phyloP scores from a whole-genome alignment of 2,113 vertebrate species.

The Actenoides lindsayi region DNA sequence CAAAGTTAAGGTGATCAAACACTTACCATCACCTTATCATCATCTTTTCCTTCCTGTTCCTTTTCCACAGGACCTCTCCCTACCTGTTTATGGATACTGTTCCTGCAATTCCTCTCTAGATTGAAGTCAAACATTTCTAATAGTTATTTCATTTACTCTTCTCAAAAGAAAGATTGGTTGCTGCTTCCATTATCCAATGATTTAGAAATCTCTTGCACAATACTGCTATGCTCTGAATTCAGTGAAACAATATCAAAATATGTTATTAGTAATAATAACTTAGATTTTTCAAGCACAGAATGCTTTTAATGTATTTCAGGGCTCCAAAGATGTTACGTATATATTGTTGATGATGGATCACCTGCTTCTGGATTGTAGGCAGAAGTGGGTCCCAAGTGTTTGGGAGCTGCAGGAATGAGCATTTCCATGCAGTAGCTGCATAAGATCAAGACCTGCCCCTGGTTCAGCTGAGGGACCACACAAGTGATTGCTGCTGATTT shows the following conservation, averaged over 20 bases:
- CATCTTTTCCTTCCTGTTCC: neutral
- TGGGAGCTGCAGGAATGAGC: neutral
- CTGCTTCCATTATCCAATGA: neutral
- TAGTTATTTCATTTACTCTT: neutral
- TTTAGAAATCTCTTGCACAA: neutral
- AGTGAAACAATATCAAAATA: neutral
- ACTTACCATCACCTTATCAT: neutral
- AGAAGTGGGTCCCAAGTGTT: neutral
- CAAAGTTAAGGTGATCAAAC: neutral
- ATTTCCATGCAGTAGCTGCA: neutral
- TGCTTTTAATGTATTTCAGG: neutral
- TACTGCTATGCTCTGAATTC: neutral
- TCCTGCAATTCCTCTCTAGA: neutral
- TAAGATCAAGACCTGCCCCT: neutral
- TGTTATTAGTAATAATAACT: neutral
- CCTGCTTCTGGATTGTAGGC: neutral
- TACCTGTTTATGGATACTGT: neutral
- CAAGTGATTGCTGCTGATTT: neutral
- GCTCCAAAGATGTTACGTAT: neutral
- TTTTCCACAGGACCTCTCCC: neutral
- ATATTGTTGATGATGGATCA: neutral
- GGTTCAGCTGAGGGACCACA: neutral
- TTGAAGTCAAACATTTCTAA: neutral
- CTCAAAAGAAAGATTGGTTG: neutral
- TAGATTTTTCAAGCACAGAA: neutral